Percentiles rank a stretch among this genome's conserved stretches.
Evolutionary conservation across 2,888 invertebrate species (phyloP).

Genomic region (Invenusta paracnida): DNA sequence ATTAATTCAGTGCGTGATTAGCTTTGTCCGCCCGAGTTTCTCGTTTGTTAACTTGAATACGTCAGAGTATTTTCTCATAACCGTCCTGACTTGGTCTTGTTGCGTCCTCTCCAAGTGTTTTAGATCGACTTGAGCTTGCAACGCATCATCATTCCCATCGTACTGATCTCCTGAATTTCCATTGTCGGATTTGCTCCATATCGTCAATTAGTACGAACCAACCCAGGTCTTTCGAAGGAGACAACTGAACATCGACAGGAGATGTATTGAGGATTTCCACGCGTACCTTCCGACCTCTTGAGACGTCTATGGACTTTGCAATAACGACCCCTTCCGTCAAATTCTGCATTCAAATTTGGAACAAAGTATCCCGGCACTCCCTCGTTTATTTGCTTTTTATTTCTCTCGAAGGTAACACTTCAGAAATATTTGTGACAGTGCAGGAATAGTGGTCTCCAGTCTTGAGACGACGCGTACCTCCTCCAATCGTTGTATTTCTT

Average conservation of each 20-base stretch:
- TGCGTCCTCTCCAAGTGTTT: neutral
- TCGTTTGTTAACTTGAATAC: neutral
- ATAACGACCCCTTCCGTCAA: neutral
- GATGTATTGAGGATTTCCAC: neutral
- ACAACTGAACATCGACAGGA: neutral
- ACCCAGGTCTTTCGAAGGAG: neutral
- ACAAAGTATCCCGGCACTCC: neutral
- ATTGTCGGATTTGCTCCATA: neutral
- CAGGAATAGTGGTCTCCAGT: neutral
- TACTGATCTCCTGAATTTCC: neutral
- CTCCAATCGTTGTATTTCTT: neutral
- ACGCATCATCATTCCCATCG: neutral
- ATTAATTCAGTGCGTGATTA: neutral
- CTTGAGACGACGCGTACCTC: neutral
- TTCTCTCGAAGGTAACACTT: neutral
- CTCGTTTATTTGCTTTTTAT: neutral
- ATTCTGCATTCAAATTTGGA: neutral
- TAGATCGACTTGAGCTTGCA: neutral
- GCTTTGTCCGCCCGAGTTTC: neutral
- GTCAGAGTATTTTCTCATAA: no score
- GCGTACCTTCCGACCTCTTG: neutral
- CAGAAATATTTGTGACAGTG: neutral
- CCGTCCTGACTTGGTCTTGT: neutral
- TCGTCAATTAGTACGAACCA: neutral
- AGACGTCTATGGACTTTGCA: neutral